Conservation (phyloP, 2,888 invertebrate species). For the Macrophya alboannulata region DNA sequence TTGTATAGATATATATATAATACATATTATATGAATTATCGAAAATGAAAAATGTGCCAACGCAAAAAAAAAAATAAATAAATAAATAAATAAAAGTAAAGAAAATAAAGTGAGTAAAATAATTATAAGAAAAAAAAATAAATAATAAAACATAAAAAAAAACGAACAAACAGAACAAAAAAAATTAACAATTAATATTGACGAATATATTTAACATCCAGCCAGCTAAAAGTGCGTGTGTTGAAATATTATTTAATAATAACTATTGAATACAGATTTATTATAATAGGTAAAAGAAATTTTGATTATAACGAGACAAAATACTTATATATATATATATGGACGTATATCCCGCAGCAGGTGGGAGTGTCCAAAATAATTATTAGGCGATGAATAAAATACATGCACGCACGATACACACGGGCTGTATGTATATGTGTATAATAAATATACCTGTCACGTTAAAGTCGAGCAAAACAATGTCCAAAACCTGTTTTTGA, state of each 20-base stretch:
- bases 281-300: slow-evolving; percentile 47
- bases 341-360: neutral
- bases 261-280: slow-evolving; percentile 48
- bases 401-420: slow-evolving; percentile 28
- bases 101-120: neutral
- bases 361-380: slow-evolving; percentile 35
- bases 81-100: slow-evolving; percentile 31
- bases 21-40: slow-evolving; percentile 25
- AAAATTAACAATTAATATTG: slow-evolving; percentile 47
- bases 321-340: slow-evolving; percentile 37
- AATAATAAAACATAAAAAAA: slow-evolving; percentile 32
- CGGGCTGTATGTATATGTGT: slow-evolving; percentile 41
- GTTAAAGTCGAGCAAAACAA: slow-evolving; percentile 36
- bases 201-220: slow-evolving; percentile 31
- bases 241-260: slow-evolving; percentile 47
- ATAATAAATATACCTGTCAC: slow-evolving; percentile 25
- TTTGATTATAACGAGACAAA: slow-evolving; percentile 42
- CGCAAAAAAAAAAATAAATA: slow-evolving; percentile 11
- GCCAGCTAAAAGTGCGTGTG: slow-evolving; percentile 37
- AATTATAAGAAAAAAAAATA: neutral
- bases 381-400: slow-evolving; percentile 26
- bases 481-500: slow-evolving; percentile 55
- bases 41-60: slow-evolving; percentile 26
- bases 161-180: neutral
- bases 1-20: slow-evolving; percentile 35